These are phyloP conservation scores for Chelonoidis abingdonii DNA, from an alignment of 2,113 vertebrate species.

Conservation along the genomic window DNA sequence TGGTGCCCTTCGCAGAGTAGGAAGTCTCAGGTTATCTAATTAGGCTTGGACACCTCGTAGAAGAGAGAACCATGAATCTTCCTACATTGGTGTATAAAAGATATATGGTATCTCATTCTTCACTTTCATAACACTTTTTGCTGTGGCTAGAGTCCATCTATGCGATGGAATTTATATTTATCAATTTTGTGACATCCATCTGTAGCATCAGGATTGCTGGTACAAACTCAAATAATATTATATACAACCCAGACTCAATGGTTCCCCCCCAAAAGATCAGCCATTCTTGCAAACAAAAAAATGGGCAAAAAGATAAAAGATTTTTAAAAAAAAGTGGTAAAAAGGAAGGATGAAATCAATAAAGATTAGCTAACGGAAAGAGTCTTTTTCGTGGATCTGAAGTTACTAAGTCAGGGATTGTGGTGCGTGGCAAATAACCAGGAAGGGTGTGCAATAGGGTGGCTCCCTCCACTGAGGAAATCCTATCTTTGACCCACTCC, in stretches of 20 bases:
- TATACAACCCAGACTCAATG: constrained; percentile 31
- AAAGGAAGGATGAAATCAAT: background rate
- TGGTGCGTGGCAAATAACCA: background rate
- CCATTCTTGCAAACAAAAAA: constrained; percentile 13
- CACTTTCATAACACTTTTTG: constrained; percentile 53
- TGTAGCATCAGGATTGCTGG: constrained; percentile 17
- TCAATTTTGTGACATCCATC: constrained; percentile 52
- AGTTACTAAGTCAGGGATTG: background rate
- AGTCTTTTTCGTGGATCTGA: background rate
- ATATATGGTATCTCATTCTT: constrained; percentile 47
- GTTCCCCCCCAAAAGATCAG: constrained; percentile 23
- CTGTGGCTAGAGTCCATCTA: constrained; percentile 37
- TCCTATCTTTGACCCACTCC: background rate
- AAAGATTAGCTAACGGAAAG: background rate
- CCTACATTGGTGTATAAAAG: background rate
- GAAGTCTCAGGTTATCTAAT: constrained; percentile 58
- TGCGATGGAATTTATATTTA: constrained; percentile 27
- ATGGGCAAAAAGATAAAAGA: background rate
- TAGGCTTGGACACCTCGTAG: constrained; percentile 19
- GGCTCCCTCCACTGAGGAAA: background rate
- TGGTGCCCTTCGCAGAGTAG: background rate
- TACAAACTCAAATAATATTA: constrained; percentile 42
- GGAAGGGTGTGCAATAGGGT: background rate
- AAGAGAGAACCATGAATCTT: constrained; percentile 46
- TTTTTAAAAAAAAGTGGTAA: background rate